Conservation (phyloP, 2,113 vertebrate genomes). For the Synodontis membranacea region DNA sequence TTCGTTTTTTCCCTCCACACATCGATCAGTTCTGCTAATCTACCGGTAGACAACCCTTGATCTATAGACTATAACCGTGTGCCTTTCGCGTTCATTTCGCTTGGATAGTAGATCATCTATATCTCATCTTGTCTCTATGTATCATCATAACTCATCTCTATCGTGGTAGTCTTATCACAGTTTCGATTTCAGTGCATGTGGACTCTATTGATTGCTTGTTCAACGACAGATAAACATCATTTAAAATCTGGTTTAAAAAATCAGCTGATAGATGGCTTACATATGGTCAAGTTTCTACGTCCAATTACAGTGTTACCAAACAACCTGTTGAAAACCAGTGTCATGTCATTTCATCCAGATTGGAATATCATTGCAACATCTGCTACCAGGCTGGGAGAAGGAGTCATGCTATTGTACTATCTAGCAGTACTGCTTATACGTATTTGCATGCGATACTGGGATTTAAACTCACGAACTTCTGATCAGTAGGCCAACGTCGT, state of each 20-base stretch:
- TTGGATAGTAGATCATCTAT: not conserved
- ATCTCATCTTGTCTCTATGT: not conserved
- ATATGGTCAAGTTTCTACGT: not conserved
- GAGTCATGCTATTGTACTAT: not conserved
- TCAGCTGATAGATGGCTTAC: not conserved
- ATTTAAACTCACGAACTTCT: too few species aligned
- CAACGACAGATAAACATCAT: not conserved
- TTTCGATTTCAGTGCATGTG: not conserved
- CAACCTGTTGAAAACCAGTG: not conserved
- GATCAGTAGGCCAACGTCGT: too few species aligned
- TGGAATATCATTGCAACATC: not conserved
- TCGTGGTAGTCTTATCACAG: not conserved
- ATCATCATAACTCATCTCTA: not conserved
- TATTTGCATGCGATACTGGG: too few species aligned
- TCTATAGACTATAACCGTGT: not conserved
- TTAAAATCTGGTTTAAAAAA: not conserved
- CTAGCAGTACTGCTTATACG: not conserved
- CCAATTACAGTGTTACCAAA: not conserved
- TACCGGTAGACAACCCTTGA: not conserved
- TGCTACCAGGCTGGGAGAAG: not conserved
- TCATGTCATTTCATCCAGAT: not conserved
- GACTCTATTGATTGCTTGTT: not conserved
- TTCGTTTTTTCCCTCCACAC: too few species aligned
- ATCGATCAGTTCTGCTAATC: not conserved
- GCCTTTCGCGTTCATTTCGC: not conserved